A percentile compares a stretch with the other conserved stretches of the same genome.
Evolutionary conservation across 2,888 invertebrate species (phyloP).

Genomic region (Lasius fuliginosus): DNA sequence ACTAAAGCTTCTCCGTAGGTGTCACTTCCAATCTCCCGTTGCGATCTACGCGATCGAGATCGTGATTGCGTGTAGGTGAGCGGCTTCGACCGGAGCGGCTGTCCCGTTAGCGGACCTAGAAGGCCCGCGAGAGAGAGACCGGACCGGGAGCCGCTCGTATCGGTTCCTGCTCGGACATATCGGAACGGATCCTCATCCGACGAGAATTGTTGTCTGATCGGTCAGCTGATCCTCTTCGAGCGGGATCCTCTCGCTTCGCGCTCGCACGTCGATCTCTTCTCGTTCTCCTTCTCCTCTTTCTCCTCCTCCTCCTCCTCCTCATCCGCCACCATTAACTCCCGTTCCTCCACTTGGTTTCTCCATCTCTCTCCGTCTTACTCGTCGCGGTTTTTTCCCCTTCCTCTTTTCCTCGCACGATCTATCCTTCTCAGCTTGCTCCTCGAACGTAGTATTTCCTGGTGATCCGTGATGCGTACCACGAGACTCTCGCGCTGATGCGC

Average conservation of each 20-base stretch:
- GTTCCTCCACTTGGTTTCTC: constrained; percentile 57
- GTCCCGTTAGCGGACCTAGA: constrained; percentile 86
- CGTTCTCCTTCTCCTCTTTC: constrained; percentile 33
- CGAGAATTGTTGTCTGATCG: constrained; percentile 71
- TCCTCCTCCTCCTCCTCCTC: neutral
- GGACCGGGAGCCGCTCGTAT: constrained; percentile 69
- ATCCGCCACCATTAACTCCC: neutral
- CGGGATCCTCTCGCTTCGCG: constrained; percentile 55
- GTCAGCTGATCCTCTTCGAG: constrained; percentile 61
- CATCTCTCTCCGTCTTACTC: constrained; percentile 49
- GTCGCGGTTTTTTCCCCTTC: constrained; percentile 42
- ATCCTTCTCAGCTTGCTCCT: constrained; percentile 38
- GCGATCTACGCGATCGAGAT: constrained; percentile 62
- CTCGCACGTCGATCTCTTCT: constrained; percentile 66
- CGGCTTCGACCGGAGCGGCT: constrained; percentile 71
- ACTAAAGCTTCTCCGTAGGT: constrained; percentile 42
- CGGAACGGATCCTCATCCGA: constrained; percentile 72
- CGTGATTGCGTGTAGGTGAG: constrained; percentile 75
- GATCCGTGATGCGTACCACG: constrained; percentile 61
- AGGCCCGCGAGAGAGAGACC: constrained; percentile 75
- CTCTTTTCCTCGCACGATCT: constrained; percentile 28
- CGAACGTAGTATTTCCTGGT: constrained; percentile 56
- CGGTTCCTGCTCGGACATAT: constrained; percentile 66
- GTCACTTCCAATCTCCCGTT: constrained; percentile 24
- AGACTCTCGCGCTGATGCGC: constrained; percentile 56